Base-by-base conservation (phyloP, 1,140 invertebrate species). In the Trachelipus rathkii region DNA sequence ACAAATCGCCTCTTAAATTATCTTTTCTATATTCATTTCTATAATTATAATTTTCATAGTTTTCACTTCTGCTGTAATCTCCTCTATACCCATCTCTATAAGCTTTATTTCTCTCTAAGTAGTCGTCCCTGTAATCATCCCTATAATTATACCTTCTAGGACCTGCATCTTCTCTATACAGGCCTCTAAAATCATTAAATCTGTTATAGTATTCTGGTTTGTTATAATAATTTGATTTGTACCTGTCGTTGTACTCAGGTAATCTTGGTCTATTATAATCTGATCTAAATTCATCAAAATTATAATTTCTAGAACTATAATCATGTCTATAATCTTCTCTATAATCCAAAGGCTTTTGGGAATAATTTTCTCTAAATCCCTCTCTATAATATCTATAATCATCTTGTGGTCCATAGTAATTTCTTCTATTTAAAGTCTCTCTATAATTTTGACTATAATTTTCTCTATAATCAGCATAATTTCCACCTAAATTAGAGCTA, bases 21-120 rank as follows among this genome's bases (percentile, higher is more conserved):
- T 60, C 50, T 60, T 60, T 60, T 60, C 50, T 60, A 19, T 60
- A 60, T 60, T 60, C 50, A 19, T 60, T 60, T 60, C 50, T 60
- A 33, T 33, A 33, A 33, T 33, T 33, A 33, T 33, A 33, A 33
- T 33, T 33, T 1, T 33, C 33, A 33, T 33, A 33, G 33, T 33
- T 33, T 3, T 33, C 33, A 33, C 33, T 33, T 6, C 33, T 33
- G 50, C 33, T 33, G 50, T 60, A 60, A 60, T 19, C 19, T 4
- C 50, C 19, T 60, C 50, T 60, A 60, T 60, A 60, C 3, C 19
- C 50, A 8, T 60, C 19, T 60, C 50, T 13, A 19, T 15, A 60
- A 60, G 2, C 8, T 15, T 60, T 13, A 19, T 60, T 60, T 60
- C 50, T 60, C 11, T 19, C 11, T 60, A 60, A 60, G 8, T 60